Evolutionary conservation across 2,888 invertebrate genomes (phyloP).

Genomic region (Tachystola acroxantha): DNA sequence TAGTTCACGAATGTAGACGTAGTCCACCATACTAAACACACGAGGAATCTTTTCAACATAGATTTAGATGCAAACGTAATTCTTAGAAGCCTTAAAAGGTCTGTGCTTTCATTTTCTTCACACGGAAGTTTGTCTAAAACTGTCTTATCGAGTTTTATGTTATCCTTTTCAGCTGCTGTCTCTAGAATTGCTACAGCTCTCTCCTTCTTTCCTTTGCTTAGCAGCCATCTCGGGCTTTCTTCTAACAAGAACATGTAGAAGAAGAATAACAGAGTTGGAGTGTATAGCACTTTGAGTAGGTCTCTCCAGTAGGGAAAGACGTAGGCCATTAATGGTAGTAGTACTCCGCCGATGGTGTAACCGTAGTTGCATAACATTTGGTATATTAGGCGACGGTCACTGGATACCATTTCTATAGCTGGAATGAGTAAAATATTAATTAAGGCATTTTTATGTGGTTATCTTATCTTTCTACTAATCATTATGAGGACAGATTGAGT

Average conservation of each 20-base stretch:
- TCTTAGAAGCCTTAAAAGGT: conserved; percentile 34
- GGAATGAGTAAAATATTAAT: conserved; percentile 17
- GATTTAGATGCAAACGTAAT: conserved; percentile 48
- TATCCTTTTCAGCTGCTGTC: conserved; percentile 75
- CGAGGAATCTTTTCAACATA: conserved; percentile 47
- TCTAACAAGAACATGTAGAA: conserved; percentile 82
- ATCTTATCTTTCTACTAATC: too few relatives aligned
- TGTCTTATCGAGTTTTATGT: conserved; percentile 40
- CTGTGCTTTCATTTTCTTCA: conserved; percentile 31
- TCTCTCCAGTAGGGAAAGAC: conserved; percentile 82
- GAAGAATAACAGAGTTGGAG: conserved; percentile 82
- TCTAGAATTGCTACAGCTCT: conserved; percentile 80
- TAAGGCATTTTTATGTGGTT: too few relatives aligned
- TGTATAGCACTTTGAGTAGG: conserved; percentile 81
- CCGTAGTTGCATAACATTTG: conserved; percentile 40
- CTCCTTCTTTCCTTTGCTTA: conserved; percentile 82
- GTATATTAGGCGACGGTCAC: conserved; percentile 45
- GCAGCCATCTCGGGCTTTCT: conserved; percentile 88
- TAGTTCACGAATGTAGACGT: conserved; percentile 88
- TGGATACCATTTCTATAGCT: conserved; percentile 56
- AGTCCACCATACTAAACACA: conserved; percentile 67
- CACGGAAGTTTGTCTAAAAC: conserved; percentile 35
- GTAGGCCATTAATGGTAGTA: conserved; percentile 43
- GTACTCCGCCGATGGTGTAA: conserved; percentile 35
- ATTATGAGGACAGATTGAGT: too few relatives aligned